Conservation (phyloP, 2,113 vertebrate genomes). For the Microcebus griseorufus region DNA sequence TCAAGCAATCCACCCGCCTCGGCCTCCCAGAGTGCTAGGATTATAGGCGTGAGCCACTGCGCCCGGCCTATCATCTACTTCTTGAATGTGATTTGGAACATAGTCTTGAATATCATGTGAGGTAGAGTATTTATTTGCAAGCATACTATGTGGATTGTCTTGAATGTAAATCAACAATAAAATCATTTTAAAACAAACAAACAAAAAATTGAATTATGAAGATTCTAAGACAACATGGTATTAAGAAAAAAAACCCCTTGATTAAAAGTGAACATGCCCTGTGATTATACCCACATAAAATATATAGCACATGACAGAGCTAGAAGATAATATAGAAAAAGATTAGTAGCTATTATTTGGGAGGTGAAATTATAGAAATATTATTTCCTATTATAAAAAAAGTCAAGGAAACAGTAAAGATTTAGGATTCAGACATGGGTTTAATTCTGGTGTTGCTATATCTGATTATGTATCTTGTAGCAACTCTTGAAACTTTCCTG, state of each 20-base stretch:
- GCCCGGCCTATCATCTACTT: too few species aligned
- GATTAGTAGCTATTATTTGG: not conserved
- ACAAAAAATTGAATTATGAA: constrained; percentile 10
- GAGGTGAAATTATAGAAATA: not conserved
- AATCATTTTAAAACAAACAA: too few species aligned
- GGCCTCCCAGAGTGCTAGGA: too few species aligned
- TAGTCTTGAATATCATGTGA: too few species aligned
- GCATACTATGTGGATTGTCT: too few species aligned
- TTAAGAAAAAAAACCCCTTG: not conserved
- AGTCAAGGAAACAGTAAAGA: not conserved
- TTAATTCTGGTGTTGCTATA: not conserved
- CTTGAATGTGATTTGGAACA: too few species aligned
- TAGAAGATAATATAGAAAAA: not conserved
- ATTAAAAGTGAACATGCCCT: not conserved
- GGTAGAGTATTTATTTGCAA: too few species aligned
- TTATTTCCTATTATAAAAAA: not conserved
- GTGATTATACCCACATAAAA: not conserved
- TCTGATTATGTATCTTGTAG: not conserved
- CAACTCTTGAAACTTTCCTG: not conserved
- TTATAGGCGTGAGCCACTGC: too few species aligned
- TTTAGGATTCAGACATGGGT: not conserved
- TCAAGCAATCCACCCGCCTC: too few species aligned
- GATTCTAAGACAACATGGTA: not conserved
- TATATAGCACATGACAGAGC: not conserved
- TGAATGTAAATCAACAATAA: too few species aligned